Percentiles rank a stretch among this genome's conserved stretches.
These are phyloP conservation scores for Chionoecetes opilio DNA, from an alignment of 1,140 invertebrate species.

Conservation along the genomic window DNA sequence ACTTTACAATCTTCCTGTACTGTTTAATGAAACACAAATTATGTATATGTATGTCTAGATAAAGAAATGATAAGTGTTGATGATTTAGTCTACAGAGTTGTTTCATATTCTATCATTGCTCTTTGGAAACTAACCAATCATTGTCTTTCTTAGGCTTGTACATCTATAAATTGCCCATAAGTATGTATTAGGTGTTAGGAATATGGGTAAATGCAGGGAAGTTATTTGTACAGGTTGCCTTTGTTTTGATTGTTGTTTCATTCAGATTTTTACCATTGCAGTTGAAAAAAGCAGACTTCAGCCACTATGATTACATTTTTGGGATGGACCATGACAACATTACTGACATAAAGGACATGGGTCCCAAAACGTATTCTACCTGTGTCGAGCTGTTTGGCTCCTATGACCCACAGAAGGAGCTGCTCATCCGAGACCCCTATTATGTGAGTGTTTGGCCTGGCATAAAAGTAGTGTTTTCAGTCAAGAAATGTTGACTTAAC, in stretches of 20 bases:
- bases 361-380: slow-evolving; percentile 87
- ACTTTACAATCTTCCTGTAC: no score
- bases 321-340: slow-evolving; percentile 96
- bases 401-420: slow-evolving; percentile 91
- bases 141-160: no score
- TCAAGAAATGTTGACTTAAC: no score
- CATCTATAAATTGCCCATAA: not conserved
- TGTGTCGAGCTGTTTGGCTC: slow-evolving; percentile 91
- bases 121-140: no score
- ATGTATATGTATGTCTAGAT: no score
- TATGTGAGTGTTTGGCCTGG: slow-evolving; percentile 86
- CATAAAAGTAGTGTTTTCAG: not conserved
- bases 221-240: not conserved
- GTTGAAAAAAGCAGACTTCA: slow-evolving; percentile 87
- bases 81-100: no score
- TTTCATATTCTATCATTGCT: no score
- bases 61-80: no score
- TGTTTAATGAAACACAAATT: no score
- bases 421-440: slow-evolving; percentile 94
- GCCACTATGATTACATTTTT: slow-evolving; percentile 93
- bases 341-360: slow-evolving; percentile 86
- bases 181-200: not conserved
- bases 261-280: slow-evolving; percentile 50
- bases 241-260: not conserved
- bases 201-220: not conserved